Percentiles rank a stretch among this genome's conserved stretches.
Evolutionary conservation across 2,113 vertebrate species (phyloP).

Genomic region (Osmerus eperlanus): DNA sequence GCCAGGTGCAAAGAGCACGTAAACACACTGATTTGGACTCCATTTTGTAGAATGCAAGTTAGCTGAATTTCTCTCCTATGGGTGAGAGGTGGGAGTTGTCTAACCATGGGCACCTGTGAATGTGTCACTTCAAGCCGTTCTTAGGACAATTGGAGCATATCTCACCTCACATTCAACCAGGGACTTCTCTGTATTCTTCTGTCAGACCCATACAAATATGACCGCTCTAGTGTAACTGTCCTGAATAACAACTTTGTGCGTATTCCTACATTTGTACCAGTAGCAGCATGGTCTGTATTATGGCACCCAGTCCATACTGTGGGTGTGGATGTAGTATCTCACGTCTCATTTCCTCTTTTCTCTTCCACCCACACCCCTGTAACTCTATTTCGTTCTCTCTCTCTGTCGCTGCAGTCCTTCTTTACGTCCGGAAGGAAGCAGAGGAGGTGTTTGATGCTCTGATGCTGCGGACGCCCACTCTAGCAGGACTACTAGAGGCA

Average conservation of each 20-base stretch:
- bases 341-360: not conserved
- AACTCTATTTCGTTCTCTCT: not conserved
- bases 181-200: not conserved
- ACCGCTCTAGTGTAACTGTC: not conserved
- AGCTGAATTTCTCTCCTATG: slow-evolving; percentile 5
- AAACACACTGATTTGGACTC: not conserved
- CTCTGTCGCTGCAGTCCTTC: slow-evolving; percentile 67
- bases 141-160: not conserved
- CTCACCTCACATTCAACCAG: not conserved
- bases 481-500: slow-evolving; percentile 80
- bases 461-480: slow-evolving; percentile 77
- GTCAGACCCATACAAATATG: not conserved
- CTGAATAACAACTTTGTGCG: not conserved
- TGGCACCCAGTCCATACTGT: not conserved
- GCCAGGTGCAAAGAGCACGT: slow-evolving; percentile 22
- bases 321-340: not conserved
- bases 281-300: not conserved
- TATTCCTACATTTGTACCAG: not conserved
- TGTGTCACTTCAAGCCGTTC: not conserved
- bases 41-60: not conserved
- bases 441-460: slow-evolving; percentile 86
- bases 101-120: not conserved
- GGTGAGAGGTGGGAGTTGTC: not conserved
- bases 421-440: slow-evolving; percentile 80
- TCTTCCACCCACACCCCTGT: not conserved